phyloP scores from a whole-genome alignment of 2,888 invertebrate genomes.

The Zonitis immaculata region DNA sequence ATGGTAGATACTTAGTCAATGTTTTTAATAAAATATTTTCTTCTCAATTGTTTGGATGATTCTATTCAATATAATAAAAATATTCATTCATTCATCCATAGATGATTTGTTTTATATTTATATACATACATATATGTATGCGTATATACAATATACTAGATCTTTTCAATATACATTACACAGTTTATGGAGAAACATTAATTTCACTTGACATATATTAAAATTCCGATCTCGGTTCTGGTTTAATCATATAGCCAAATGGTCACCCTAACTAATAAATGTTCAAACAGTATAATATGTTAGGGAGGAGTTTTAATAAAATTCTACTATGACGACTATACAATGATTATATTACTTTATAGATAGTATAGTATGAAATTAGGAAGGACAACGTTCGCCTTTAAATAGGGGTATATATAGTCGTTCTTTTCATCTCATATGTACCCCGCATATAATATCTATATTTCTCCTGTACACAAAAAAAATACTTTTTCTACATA shows the following conservation, averaged over 20 bases:
- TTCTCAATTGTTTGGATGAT: no score
- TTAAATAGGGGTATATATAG: constrained; percentile 7
- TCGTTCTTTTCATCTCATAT: constrained; percentile 18
- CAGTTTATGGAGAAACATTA: constrained; percentile 33
- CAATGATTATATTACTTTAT: no score
- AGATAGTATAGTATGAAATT: not conserved
- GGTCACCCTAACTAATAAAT: constrained; percentile 48
- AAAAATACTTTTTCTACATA: no score
- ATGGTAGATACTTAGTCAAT: no score
- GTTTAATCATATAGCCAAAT: constrained; percentile 45
- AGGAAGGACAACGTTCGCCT: constrained; percentile 11
- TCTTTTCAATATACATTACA: constrained; percentile 10
- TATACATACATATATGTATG: not conserved
- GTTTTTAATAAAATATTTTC: no score
- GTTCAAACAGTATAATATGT: constrained; percentile 43
- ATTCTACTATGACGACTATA: constrained; percentile 8
- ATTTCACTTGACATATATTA: constrained; percentile 46
- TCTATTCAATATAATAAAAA: no score
- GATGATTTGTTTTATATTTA: not conserved
- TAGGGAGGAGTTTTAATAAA: constrained; percentile 37
- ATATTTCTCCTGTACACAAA: no score
- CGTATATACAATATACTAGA: no score
- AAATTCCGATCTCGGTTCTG: constrained; percentile 41
- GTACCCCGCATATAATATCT: no score
- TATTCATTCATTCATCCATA: not conserved